Percentiles rank a stretch among this genome's conserved stretches.
These are phyloP conservation scores for Diplogasteroides magnus DNA, from an alignment of 1,140 invertebrate genomes.

Conservation along the genomic window DNA sequence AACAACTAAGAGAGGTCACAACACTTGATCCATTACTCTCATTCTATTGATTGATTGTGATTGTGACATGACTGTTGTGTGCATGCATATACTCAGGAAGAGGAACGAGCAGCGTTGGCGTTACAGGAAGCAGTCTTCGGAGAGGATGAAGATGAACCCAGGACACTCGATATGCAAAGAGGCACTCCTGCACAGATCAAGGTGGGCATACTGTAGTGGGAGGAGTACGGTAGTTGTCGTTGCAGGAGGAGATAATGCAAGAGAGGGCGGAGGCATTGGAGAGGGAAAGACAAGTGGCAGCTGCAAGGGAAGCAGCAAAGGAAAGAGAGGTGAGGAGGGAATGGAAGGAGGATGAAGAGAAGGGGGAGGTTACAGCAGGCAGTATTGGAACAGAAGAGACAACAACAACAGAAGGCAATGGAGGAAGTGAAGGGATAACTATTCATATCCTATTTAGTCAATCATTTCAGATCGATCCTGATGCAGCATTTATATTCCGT, in stretches of 20 bases:
- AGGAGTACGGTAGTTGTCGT: background rate
- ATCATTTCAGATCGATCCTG: too few species aligned
- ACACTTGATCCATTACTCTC: background rate
- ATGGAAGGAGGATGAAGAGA: too few species aligned
- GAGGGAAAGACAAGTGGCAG: background rate
- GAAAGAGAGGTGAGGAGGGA: background rate
- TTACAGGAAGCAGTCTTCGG: background rate
- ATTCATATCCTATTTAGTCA: too few species aligned
- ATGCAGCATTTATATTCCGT: too few species aligned
- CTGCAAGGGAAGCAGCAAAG: background rate
- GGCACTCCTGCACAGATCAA: background rate
- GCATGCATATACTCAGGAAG: background rate
- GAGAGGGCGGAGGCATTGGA: background rate
- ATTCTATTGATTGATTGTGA: background rate
- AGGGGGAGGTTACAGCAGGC: too few species aligned
- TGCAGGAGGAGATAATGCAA: background rate
- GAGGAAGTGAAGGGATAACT: too few species aligned
- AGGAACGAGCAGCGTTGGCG: background rate
- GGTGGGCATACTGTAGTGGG: background rate
- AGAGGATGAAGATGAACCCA: background rate
- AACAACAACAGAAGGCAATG: too few species aligned
- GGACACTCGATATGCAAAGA: background rate
- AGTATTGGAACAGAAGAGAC: too few species aligned
- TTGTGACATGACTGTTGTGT: background rate
- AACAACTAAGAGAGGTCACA: background rate